Evolutionary conservation across 2,113 vertebrate species (phyloP).

Genomic region (Mus pahari): DNA sequence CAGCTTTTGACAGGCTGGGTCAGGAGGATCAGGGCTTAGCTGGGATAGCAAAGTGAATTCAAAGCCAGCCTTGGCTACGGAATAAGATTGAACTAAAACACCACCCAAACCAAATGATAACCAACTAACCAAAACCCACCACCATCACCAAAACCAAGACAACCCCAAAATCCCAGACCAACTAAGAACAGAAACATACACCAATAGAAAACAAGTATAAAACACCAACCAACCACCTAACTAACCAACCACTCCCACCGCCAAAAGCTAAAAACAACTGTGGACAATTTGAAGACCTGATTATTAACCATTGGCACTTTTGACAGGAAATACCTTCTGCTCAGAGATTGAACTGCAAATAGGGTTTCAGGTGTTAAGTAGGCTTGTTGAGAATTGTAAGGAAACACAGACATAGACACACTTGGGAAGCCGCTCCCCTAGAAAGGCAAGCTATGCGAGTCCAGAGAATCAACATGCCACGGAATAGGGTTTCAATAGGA

Average conservation of each 20-base stretch:
- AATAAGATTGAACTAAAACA: not conserved
- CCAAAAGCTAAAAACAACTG: not conserved
- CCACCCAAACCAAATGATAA: not conserved
- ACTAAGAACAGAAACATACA: not conserved
- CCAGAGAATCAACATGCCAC: accelerated
- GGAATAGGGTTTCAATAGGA: not conserved
- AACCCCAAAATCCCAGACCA: not conserved
- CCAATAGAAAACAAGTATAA: not conserved
- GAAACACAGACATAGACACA: not conserved
- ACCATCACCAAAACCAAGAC: not conserved
- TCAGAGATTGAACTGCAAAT: slow-evolving; percentile 25
- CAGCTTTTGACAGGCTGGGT: not conserved
- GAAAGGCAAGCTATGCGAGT: not conserved
- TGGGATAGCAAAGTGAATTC: not conserved
- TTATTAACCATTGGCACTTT: not conserved
- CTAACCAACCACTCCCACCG: not conserved
- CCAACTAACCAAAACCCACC: not conserved
- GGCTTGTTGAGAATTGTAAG: slow-evolving; percentile 60
- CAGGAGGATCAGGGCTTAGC: not conserved
- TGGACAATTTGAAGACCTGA: slow-evolving; percentile 62
- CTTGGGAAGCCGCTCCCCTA: not conserved
- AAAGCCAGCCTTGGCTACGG: not conserved
- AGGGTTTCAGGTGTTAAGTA: not conserved
- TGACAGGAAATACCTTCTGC: slow-evolving; percentile 34
- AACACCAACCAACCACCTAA: not conserved